A percentile compares a stretch with the other conserved stretches of the same genome.
phyloP scores from a whole-genome alignment of 2,797 vertebrate species.

The Lithobates sylvaticus region DNA sequence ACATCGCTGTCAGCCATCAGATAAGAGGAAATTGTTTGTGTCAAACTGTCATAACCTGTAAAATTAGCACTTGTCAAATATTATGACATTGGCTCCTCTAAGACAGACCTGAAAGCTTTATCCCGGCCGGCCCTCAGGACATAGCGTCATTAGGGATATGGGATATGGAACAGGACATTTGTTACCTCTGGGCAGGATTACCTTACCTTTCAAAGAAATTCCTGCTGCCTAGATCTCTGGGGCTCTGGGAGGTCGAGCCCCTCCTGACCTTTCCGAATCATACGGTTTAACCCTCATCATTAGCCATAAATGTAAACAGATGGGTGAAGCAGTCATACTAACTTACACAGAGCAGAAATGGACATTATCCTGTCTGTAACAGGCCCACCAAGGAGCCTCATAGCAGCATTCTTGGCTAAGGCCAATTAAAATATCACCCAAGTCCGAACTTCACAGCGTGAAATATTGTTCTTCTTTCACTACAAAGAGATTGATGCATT shows the following conservation, averaged over 20 bases:
- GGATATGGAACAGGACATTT: conserved; percentile 30
- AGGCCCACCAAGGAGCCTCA: conserved; percentile 9
- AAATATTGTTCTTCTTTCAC: neutral
- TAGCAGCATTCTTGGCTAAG: neutral
- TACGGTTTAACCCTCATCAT: conserved; percentile 50
- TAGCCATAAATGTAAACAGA: conserved; percentile 56
- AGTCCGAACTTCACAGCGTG: neutral
- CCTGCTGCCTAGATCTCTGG: conserved; percentile 36
- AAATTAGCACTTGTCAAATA: conserved; percentile 28
- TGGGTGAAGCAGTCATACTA: conserved; percentile 8
- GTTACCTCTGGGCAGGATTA: conserved; percentile 52
- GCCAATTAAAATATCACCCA: neutral
- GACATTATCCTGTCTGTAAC: neutral
- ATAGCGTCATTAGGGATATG: conserved; percentile 27
- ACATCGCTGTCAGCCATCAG: neutral
- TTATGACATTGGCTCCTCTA: conserved; percentile 10
- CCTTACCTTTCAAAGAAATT: conserved; percentile 52
- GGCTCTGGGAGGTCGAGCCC: conserved; percentile 13
- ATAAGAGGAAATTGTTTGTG: conserved; percentile 11
- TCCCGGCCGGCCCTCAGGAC: conserved; percentile 14
- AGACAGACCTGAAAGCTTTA: neutral
- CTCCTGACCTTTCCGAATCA: conserved; percentile 33
- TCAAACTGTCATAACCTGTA: conserved; percentile 42
- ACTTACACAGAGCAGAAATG: conserved; percentile 19
- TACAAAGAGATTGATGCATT: conserved; percentile 1